Evolutionary conservation across 2,113 vertebrate genomes (phyloP).

Genomic region (pig (Sus scrofa)): T2T-Sscrofa CM000824.6:117203001-117203500

Average conservation of each 20-base stretch:
- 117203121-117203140: slow-evolving; percentile 3
- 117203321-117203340: not conserved
- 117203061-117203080: not conserved
- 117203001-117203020: not conserved
- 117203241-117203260: too few species aligned
- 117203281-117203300: not conserved
- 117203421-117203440: not conserved
- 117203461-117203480: not conserved
- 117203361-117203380: not conserved
- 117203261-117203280: not conserved
- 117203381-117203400: not conserved
- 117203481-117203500: not conserved
- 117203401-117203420: not conserved
- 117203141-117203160: not conserved
- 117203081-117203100: not conserved
- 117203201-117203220: not conserved
- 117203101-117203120: slow-evolving; percentile 6
- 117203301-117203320: not conserved
- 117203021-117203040: not conserved
- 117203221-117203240: not conserved
- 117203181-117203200: not conserved
- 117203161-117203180: not conserved
- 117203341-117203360: not conserved
- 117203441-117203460: not conserved
- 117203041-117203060: not conserved